phyloP scores from a whole-genome alignment of 2,113 vertebrate species.

The Circaetus gallicus region DNA sequence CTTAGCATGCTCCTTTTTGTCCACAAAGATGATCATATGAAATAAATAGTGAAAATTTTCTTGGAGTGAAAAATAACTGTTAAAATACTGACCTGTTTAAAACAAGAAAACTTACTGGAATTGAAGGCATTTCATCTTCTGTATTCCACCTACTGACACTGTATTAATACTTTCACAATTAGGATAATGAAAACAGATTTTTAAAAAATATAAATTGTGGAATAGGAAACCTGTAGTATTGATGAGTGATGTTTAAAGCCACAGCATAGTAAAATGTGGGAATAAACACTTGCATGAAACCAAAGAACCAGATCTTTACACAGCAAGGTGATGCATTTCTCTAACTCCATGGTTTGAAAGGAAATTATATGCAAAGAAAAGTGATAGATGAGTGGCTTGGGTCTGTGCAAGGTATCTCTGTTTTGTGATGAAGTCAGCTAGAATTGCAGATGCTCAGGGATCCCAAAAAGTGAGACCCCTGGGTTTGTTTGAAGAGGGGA shows the following conservation, averaged over 20 bases:
- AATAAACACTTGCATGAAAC: background rate
- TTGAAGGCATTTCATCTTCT: background rate
- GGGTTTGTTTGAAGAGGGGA: background rate
- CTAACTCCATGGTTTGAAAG: background rate
- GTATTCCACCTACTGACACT: background rate
- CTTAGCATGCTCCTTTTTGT: background rate
- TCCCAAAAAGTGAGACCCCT: background rate
- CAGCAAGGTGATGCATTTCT: background rate
- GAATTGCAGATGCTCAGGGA: background rate
- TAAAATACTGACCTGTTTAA: background rate
- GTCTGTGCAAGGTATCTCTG: too few species aligned
- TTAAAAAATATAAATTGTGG: background rate
- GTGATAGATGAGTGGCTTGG: background rate
- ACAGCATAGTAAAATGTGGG: background rate
- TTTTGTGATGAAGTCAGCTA: background rate
- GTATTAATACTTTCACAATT: background rate
- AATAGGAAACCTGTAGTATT: background rate
- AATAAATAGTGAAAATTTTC: background rate
- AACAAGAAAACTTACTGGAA: background rate
- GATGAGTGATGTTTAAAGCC: background rate
- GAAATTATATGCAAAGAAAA: background rate
- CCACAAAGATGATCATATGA: background rate
- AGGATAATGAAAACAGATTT: background rate
- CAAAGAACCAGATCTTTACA: background rate
- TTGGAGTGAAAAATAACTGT: background rate